Base-by-base conservation (phyloP, 1,140 invertebrate genomes). In the Drosophila ogumai region DNA sequence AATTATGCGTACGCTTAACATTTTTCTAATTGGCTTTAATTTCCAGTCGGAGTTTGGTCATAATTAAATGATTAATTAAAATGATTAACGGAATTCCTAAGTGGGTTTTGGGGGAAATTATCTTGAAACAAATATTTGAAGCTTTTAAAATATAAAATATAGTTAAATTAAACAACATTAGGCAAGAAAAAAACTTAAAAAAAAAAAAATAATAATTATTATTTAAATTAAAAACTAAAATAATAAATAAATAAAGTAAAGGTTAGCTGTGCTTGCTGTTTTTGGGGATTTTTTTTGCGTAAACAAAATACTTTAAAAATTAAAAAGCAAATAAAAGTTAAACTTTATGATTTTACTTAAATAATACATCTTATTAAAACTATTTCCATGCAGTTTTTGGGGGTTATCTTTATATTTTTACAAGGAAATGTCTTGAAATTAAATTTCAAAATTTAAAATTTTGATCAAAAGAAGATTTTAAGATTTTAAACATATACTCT, bases 1-100 rank as follows among this genome's bases (percentile, higher is more conserved):
- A 56, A 56, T 56, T 56, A 43, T 25, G 32, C 19, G 15, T 9
- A 25, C 19, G 12, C 6, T 25, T n/a, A 3, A 56, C 34, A 17
- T 25, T 25, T 12, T 56, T n/a, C 34, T 25, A 56, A 56, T 55
- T 55, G 34, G 19, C 34, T 55, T 3, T 9, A 55, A 55, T 55
- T 55, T 25, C 19, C 19, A 22, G 1, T 4, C 52, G 19, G 34
- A 38, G 34, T 55, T 55, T 9, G 52, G 7, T 25, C 52, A 36
- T 55, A 38, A 38, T 55, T 55, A 15, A 13, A 7, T 25, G 17
- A 17, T 34, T 34, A 34, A 34, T 52, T 52, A 7, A 34, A 13
- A n/a, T 38, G 32, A 38, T 55, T 38, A n/a, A 25, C 15, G 10
- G 2, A 10, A 2, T 55, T 55, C 10, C 2, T 5, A 32, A 12